phyloP scores from a whole-genome alignment of 2,888 invertebrate genomes.

The Chironomus riparius region DNA sequence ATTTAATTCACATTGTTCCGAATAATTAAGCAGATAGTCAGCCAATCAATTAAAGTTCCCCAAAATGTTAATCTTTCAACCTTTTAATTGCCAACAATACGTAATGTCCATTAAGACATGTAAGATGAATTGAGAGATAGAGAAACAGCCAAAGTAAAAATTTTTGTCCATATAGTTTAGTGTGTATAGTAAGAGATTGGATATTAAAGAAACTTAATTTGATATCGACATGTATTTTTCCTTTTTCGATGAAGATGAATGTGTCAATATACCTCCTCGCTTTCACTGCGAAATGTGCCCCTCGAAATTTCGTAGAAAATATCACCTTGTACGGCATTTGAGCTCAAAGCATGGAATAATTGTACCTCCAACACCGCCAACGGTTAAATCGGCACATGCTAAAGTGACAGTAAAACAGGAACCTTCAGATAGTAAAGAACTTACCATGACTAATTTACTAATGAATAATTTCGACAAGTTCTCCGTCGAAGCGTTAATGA shows the following conservation, averaged over 20 bases:
- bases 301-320: constrained; percentile 45
- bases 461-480: constrained; percentile 26
- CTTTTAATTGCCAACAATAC: too few species aligned
- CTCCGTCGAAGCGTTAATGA: constrained; percentile 30
- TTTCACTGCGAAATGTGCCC: constrained; percentile 46
- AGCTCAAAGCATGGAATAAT: constrained; percentile 41
- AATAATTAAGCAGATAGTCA: too few species aligned
- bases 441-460: constrained; percentile 10
- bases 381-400: not conserved
- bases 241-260: constrained; percentile 36
- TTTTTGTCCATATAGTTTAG: too few species aligned
- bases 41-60: too few species aligned
- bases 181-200: too few species aligned
- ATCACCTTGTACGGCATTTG: constrained; percentile 45
- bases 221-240: too few species aligned
- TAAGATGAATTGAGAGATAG: too few species aligned
- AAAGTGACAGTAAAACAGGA: not conserved
- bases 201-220: too few species aligned
- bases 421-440: not conserved
- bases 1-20: too few species aligned
- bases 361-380: constrained; percentile 31
- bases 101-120: too few species aligned
- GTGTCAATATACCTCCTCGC: constrained; percentile 45
- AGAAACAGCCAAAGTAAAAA: too few species aligned
- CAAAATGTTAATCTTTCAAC: too few species aligned